Conservation (phyloP, 2,888 invertebrate genomes). For the Trileptium ribeirensis region DNA sequence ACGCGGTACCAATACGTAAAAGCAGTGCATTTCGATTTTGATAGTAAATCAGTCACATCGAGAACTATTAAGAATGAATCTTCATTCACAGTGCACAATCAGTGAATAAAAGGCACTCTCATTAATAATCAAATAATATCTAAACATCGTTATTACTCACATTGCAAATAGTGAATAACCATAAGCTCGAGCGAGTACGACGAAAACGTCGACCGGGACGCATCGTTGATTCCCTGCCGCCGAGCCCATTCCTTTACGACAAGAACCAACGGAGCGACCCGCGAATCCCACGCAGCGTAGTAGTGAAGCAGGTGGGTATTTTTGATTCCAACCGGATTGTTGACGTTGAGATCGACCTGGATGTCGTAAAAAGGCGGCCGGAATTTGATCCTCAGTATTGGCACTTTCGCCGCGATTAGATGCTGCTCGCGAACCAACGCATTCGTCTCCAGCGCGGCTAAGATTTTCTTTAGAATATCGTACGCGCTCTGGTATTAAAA, state of each 20-base stretch:
- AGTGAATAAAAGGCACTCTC: no score
- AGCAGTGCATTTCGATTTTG: no score
- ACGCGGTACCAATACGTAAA: no score
- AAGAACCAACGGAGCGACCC: constrained; percentile 82
- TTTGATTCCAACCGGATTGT: constrained; percentile 86
- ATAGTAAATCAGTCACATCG: no score
- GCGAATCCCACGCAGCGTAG: constrained; percentile 88
- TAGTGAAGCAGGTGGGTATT: constrained; percentile 88
- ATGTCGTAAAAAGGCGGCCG: constrained; percentile 58
- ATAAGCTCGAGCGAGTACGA: constrained; percentile 94
- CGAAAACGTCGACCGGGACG: constrained; percentile 84
- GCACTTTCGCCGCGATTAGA: constrained; percentile 86
- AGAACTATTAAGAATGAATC: no score
- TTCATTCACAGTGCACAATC: no score
- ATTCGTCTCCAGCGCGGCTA: no score
- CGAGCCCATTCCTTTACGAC: constrained; percentile 91
- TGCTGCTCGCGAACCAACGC: no score
- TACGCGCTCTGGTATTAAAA: no score
- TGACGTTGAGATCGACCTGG: constrained; percentile 92
- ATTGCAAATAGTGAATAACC: constrained; percentile 93
- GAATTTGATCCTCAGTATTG: constrained; percentile 60
- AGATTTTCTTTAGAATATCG: no score
- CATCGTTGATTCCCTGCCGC: constrained; percentile 87
- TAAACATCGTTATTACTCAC: constrained; percentile 59
- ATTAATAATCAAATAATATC: no score